Evolutionary conservation across 2,888 invertebrate species (phyloP).

Genomic region (Phrixothrix hirtus): DNA sequence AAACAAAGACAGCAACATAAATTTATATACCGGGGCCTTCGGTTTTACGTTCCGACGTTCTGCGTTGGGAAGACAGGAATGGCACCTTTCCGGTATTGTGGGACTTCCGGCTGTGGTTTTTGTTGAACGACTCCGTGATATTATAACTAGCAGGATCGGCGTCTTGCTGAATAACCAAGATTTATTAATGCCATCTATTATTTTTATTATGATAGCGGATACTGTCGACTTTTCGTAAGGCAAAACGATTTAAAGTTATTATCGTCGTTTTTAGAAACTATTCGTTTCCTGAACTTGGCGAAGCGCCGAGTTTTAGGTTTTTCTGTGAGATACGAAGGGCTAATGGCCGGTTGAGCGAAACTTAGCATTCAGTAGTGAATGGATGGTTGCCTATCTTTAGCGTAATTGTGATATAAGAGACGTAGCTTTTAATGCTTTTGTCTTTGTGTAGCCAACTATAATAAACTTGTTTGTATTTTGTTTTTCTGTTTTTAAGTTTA

Average conservation of each 20-base stretch:
- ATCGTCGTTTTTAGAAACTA: background rate
- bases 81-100: constrained; percentile 41
- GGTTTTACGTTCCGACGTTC: constrained; percentile 25
- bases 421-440: too few species aligned
- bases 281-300: background rate
- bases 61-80: constrained; percentile 37
- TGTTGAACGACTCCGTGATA: constrained; percentile 38
- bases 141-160: constrained; percentile 39
- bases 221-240: background rate
- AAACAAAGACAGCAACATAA: background rate
- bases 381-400: too few species aligned
- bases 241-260: background rate
- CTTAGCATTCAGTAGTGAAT: too few species aligned
- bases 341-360: too few species aligned
- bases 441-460: too few species aligned
- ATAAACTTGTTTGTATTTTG: too few species aligned
- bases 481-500: too few species aligned
- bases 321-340: too few species aligned
- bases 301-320: too few species aligned
- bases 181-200: constrained; percentile 36
- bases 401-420: too few species aligned
- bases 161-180: constrained; percentile 32
- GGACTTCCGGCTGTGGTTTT: constrained; percentile 40
- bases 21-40: constrained; percentile 34
- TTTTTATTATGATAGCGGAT: constrained; percentile 28